Base-by-base conservation (phyloP, 2,113 vertebrate species). In the Callithrix jacchus region DNA sequence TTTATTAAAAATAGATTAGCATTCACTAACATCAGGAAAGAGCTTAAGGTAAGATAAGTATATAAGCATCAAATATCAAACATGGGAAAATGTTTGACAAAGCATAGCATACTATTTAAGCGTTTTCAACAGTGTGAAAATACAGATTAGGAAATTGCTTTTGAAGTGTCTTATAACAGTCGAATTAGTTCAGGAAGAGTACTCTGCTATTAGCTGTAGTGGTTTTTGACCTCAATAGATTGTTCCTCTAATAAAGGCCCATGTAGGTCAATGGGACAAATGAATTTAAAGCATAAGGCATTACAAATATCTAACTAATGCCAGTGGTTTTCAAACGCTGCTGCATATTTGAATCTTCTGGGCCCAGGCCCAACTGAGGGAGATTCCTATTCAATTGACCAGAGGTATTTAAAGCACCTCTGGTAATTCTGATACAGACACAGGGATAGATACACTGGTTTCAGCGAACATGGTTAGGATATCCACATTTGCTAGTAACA, bases 1-100 rank as follows among this genome's bases (percentile, higher is more conserved):
- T 97, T 98, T 97, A 97, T 98, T 96, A 96, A 98, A 98, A 98
- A 95, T 85, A 97, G 77, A 96, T 97, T 97, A 95, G 20, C 32
- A 94, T 97, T 97, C 37, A 71, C 85, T 87, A 97, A 95, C 87
- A 76, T 92, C 84, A 68, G 56, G 52, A 96, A 88, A 97, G 68
- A 88, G 32, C 61, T 94, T 97, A 95, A 95, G 47, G 4, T 87
- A 97, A 97, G 93, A 93, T 84, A 97, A 98, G 14, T 18, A n/a
- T 68, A 68, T 91, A 97, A 94, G 52, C 45, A 97, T 66, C 96
- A 96, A 97, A 58, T 10, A 92, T 23, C 93, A 45, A 49, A 76
- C 92, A 87, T 84, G 85, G 25, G 71, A 54, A 97, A 93, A 96
- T 84, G 9, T 97, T 97, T 98, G 74, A 83, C n/a, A 87, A 97